phyloP scores from a whole-genome alignment of 2,113 vertebrate species.

The Pseudopodoces humilis region DNA sequence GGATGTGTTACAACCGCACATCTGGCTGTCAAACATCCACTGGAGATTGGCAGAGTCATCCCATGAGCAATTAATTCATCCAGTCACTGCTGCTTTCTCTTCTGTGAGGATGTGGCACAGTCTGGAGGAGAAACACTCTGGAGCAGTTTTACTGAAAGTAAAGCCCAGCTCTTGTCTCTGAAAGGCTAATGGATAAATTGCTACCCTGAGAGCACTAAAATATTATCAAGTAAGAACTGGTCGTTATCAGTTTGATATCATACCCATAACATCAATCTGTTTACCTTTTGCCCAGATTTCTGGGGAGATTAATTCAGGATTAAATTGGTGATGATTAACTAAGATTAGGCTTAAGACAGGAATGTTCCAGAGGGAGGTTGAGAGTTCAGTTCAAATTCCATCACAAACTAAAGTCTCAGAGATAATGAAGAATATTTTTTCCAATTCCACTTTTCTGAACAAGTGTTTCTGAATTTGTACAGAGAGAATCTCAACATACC shows the following conservation, averaged over 20 bases:
- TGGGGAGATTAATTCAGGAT: constrained; percentile 13
- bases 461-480: neutral
- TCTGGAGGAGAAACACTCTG: neutral
- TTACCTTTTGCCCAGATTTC: constrained; percentile 27
- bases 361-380: neutral
- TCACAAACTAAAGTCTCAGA: neutral
- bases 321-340: constrained; percentile 51
- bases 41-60: neutral
- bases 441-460: neutral
- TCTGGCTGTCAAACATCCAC: neutral
- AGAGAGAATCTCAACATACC: neutral
- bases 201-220: neutral
- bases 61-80: neutral
- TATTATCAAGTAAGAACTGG: neutral
- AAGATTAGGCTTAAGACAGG: neutral
- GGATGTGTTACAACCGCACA: neutral
- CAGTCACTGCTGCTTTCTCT: neutral
- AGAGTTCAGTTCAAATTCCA: neutral
- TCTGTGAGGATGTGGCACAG: neutral
- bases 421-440: neutral
- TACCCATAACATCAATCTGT: neutral
- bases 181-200: neutral
- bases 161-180: neutral
- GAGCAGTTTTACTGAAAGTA: neutral
- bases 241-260: neutral